Evolutionary conservation across 2,113 vertebrate species (phyloP).

Genomic region (Passer domesticus): DNA sequence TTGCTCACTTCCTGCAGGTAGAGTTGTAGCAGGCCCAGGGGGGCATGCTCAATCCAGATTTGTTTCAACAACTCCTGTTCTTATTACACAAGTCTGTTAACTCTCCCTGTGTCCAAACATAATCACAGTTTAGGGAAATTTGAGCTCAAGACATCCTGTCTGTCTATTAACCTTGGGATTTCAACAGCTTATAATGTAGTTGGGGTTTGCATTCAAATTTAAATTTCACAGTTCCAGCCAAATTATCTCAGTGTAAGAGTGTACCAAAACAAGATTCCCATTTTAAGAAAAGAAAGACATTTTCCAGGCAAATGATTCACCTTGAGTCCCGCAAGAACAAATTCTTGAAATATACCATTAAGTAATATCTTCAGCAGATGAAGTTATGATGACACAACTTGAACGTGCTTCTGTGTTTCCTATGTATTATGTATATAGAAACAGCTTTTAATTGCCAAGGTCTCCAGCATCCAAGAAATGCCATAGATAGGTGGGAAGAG

Average conservation of each 20-base stretch:
- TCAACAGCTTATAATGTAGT: conserved; percentile 7
- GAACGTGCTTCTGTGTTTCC: neutral
- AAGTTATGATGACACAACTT: conserved; percentile 17
- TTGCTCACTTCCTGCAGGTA: conserved; percentile 30
- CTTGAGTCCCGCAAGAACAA: neutral
- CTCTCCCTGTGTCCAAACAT: neutral
- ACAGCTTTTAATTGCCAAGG: neutral
- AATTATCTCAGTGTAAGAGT: neutral
- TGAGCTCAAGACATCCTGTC: neutral
- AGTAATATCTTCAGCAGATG: neutral
- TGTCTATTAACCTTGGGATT: neutral
- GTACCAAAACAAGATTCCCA: neutral
- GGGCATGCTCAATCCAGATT: neutral
- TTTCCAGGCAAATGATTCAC: conserved; percentile 44
- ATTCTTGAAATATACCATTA: neutral
- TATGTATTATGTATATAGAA: neutral
- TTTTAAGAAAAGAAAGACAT: neutral
- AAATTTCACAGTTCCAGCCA: neutral
- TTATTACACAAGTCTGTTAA: neutral
- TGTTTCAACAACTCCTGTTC: conserved; percentile 7
- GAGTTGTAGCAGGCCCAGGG: neutral
- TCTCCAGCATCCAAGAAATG: conserved; percentile 2
- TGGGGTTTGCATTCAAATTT: conserved; percentile 13
- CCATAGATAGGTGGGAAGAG: conserved; percentile 12
- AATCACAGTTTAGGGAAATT: neutral